Conservation (phyloP, 2,797 vertebrate species). For the Takifugu rubripes region DNA sequence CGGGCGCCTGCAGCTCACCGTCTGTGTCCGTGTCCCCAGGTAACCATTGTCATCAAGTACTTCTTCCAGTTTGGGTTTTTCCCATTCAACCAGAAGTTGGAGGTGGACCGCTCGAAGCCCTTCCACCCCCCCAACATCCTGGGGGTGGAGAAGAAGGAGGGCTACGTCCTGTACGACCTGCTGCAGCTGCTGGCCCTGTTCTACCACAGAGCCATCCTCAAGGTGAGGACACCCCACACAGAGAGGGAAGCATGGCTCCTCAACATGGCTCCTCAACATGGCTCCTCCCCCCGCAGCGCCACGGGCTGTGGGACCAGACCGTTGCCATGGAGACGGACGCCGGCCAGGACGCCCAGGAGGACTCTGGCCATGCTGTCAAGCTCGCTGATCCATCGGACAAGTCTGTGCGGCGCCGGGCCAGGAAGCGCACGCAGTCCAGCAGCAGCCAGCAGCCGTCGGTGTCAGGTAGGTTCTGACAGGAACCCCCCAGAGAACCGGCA, state of each 20-base stretch:
- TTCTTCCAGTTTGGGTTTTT: conserved; percentile 98
- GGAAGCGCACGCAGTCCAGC: conserved; percentile 39
- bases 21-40: conserved; percentile 63
- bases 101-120: conserved; percentile 85
- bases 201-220: conserved; percentile 84
- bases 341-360: conserved; percentile 62
- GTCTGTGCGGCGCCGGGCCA: conserved; percentile 2
- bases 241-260: too few species aligned
- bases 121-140: conserved; percentile 91
- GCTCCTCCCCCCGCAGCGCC: conserved; percentile 73
- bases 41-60: conserved; percentile 93
- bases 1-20: too few species aligned
- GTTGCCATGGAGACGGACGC: conserved; percentile 49
- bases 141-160: conserved; percentile 93
- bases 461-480: conserved; percentile 34
- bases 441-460: conserved; percentile 69
- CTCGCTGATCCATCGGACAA: background rate
- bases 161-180: conserved; percentile 91
- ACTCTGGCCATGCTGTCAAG: rapidly evolving
- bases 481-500: too few species aligned
- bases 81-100: conserved; percentile 87
- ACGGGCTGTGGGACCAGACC: conserved; percentile 90
- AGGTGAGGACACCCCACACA: conserved; percentile 37
- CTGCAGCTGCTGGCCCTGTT: conserved; percentile 91
- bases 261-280: too few species aligned